Conservation (phyloP, 1,140 invertebrate genomes). For the Battus philenor region DNA sequence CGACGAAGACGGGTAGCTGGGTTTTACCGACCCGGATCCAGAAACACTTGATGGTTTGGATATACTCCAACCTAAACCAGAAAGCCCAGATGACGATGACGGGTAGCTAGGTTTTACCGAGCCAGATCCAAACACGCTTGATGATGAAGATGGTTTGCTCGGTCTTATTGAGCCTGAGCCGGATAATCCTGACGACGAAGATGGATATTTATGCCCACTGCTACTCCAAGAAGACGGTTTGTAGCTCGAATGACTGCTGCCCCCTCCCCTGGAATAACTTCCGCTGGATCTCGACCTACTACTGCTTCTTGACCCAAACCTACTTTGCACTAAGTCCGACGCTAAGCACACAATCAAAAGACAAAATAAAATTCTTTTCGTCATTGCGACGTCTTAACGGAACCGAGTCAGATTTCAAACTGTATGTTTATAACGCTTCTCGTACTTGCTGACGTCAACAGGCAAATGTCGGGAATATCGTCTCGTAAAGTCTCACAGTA, state of each 20-base stretch:
- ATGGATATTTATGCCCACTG: conserved; percentile 4
- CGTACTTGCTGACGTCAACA: conserved; percentile 19
- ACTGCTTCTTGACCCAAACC: conserved; percentile 18
- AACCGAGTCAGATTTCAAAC: conserved; percentile 13
- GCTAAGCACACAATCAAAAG: conserved; percentile 27
- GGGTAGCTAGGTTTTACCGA: conserved; percentile 15
- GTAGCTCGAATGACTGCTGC: conserved; percentile 12
- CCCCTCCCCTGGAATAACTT: conserved; percentile 4
- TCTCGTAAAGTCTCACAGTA: conserved; percentile 3
- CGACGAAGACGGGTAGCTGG: conserved; percentile 26
- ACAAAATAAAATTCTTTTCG: conserved; percentile 33
- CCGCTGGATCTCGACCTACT: conserved; percentile 16
- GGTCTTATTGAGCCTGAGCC: conserved; percentile 10
- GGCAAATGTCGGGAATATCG: conserved; percentile 23
- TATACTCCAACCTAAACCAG: conserved; percentile 19
- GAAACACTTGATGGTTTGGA: conserved; percentile 9
- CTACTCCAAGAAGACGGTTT: conserved; percentile 20
- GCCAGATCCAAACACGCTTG: conserved; percentile 17
- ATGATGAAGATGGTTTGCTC: conserved; percentile 13
- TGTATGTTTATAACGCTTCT: conserved; percentile 3
- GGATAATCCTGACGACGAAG: conserved; percentile 11
- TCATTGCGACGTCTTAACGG: conserved; percentile 23
- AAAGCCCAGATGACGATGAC: conserved; percentile 17
- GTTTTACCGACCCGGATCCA: conserved; percentile 2
- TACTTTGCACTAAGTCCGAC: conserved; percentile 18